Evolutionary conservation across 2,888 invertebrate species (phyloP).

Genomic region (Phortica okadai): DNA sequence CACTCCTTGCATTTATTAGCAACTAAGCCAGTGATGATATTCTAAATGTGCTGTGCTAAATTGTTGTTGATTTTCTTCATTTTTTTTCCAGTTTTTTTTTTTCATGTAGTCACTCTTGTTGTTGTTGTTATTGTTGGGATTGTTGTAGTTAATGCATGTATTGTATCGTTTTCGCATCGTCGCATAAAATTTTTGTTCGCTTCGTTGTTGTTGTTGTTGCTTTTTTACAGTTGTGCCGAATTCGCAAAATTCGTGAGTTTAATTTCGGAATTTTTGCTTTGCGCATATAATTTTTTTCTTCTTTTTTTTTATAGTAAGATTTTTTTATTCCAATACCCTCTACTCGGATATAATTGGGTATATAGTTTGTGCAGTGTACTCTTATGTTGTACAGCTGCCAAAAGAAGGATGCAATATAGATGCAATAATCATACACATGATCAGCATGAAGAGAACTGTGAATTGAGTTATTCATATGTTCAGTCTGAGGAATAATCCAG

Average conservation of each 20-base stretch:
- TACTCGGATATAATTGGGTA: too few species aligned
- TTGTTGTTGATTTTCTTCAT: conserved; percentile 57
- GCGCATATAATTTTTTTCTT: conserved; percentile 23
- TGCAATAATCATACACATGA: too few species aligned
- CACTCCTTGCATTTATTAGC: conserved; percentile 67
- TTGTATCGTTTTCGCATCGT: conserved; percentile 70
- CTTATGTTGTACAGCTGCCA: too few species aligned
- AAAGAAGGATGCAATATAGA: too few species aligned
- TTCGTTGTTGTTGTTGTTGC: conserved; percentile 48
- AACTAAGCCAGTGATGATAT: conserved; percentile 66
- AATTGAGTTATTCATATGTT: too few species aligned
- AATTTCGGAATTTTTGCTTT: conserved; percentile 67
- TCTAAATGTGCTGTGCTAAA: conserved; percentile 72
- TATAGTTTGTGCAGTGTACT: too few species aligned
- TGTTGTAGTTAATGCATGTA: conserved; percentile 63
- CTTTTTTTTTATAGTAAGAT: conserved; percentile 61
- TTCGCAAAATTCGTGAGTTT: conserved; percentile 71
- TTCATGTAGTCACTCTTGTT: conserved; percentile 40
- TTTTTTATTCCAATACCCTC: too few species aligned
- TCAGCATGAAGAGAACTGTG: too few species aligned
- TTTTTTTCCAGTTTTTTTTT: conserved; percentile 54
- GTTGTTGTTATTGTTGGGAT: conserved; percentile 43
- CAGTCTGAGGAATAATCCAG: too few species aligned
- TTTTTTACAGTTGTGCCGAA: conserved; percentile 42
- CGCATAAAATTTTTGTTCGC: conserved; percentile 14